Percentiles rank a stretch among this genome's conserved stretches.
Evolutionary conservation across 2,888 invertebrate genomes (phyloP).

Genomic region (Eulithis testata): DNA sequence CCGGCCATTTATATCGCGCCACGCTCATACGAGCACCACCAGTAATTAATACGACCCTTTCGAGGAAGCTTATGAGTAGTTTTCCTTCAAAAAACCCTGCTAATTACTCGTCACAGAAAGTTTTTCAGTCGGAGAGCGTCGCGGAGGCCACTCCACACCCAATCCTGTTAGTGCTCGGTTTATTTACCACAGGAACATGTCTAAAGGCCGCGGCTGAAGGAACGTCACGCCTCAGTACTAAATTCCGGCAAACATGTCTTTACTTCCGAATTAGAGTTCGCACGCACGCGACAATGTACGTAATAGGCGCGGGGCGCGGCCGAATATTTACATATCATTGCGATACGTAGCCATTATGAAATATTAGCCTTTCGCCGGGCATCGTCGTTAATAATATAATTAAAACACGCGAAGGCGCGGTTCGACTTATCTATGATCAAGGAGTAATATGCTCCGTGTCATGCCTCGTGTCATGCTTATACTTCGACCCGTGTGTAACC

Average conservation of each 20-base stretch:
- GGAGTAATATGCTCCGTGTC: conserved; percentile 51
- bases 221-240: conserved; percentile 71
- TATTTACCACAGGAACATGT: conserved; percentile 62
- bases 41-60: conserved; percentile 81
- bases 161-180: conserved; percentile 59
- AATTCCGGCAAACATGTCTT: conserved; percentile 75
- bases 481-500: conserved; percentile 41
- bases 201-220: conserved; percentile 54
- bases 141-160: conserved; percentile 50
- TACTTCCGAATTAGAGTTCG: conserved; percentile 77
- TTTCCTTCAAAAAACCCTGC: conserved; percentile 77
- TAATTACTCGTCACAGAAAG: conserved; percentile 74
- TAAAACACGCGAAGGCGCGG: conserved; percentile 83
- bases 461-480: conserved; percentile 41
- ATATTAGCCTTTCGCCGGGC: conserved; percentile 80
- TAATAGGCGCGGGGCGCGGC: conserved; percentile 75
- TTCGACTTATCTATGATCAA: conserved; percentile 76
- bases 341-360: conserved; percentile 81
- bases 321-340: conserved; percentile 84
- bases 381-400: conserved; percentile 83
- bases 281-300: conserved; percentile 72
- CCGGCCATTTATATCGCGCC: conserved; percentile 76
- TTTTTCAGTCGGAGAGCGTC: conserved; percentile 54
- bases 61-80: conserved; percentile 84
- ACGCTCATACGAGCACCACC: conserved; percentile 76